Evolutionary conservation across 2,113 vertebrate species (phyloP).

Genomic region (Perca flavescens): DNA sequence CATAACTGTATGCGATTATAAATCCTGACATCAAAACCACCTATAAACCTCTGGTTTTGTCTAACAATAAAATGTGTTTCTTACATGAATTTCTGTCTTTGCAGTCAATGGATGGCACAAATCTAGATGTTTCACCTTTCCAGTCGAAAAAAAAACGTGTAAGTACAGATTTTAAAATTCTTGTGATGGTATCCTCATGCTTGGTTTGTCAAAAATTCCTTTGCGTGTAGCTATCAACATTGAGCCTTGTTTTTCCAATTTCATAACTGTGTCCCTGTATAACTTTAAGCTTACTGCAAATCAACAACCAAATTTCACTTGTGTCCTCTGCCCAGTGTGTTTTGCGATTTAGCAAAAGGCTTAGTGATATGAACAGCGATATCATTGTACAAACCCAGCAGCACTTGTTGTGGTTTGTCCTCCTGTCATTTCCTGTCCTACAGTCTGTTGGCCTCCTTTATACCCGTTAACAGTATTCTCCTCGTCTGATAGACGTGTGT

Average conservation of each 20-base stretch:
- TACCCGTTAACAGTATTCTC: constrained; percentile 32
- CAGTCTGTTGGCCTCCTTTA: constrained; percentile 40
- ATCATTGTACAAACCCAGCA: constrained; percentile 43
- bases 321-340: neutral
- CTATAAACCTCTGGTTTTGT: neutral
- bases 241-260: neutral
- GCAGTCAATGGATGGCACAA: constrained; percentile 87
- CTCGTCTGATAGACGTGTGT: constrained; percentile 58
- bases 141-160: constrained; percentile 90
- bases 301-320: neutral
- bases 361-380: constrained; percentile 41
- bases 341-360: neutral
- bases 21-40: neutral
- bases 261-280: neutral
- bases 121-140: constrained; percentile 80
- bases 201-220: neutral
- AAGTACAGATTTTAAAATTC: constrained; percentile 52
- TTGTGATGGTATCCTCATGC: neutral
- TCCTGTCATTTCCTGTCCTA: constrained; percentile 45
- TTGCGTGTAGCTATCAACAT: neutral
- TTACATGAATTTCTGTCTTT: constrained; percentile 19
- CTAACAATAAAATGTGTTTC: neutral
- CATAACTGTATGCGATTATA: neutral
- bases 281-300: neutral
- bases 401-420: constrained; percentile 60